Conservation (phyloP, 2,888 invertebrate genomes). For the Thymelicus sylvestris region DNA sequence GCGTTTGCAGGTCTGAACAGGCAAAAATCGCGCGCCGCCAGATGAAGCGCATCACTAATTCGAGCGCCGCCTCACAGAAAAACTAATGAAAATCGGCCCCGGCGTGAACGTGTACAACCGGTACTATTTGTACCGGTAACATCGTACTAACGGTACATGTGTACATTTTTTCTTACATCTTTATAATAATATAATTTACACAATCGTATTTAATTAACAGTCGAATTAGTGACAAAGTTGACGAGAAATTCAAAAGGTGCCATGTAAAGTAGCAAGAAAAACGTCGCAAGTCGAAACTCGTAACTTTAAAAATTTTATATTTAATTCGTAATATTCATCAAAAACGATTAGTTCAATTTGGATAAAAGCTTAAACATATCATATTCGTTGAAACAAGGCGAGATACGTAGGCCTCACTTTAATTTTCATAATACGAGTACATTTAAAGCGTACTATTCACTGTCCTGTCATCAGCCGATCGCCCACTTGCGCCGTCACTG, state of each 20-base stretch:
- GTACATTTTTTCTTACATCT: too few relatives aligned
- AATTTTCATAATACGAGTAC: not conserved
- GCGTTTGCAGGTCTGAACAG: too few relatives aligned
- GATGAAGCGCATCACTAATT: too few relatives aligned
- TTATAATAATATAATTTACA: not conserved
- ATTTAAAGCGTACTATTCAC: slow-evolving; percentile 1
- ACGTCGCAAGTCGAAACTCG: slow-evolving; percentile 30
- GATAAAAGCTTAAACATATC: not conserved
- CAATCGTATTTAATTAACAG: not conserved
- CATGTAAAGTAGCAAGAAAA: slow-evolving; percentile 28
- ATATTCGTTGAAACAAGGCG: not conserved
- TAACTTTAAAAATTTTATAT: slow-evolving; percentile 16
- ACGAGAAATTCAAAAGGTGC: slow-evolving; percentile 45
- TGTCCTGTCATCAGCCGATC: not conserved
- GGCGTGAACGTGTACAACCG: too few relatives aligned
- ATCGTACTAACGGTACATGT: not conserved
- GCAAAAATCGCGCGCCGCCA: too few relatives aligned
- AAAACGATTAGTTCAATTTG: not conserved
- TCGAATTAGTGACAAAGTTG: slow-evolving; percentile 22
- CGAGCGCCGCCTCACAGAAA: too few relatives aligned
- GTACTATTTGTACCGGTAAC: not conserved
- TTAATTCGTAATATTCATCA: slow-evolving; percentile 38
- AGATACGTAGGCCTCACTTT: not conserved
- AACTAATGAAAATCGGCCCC: too few relatives aligned
- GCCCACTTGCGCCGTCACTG: not conserved